These are phyloP conservation scores for Cheilosia vulpina DNA, from an alignment of 2,888 invertebrate genomes.

Conservation along the genomic window DNA sequence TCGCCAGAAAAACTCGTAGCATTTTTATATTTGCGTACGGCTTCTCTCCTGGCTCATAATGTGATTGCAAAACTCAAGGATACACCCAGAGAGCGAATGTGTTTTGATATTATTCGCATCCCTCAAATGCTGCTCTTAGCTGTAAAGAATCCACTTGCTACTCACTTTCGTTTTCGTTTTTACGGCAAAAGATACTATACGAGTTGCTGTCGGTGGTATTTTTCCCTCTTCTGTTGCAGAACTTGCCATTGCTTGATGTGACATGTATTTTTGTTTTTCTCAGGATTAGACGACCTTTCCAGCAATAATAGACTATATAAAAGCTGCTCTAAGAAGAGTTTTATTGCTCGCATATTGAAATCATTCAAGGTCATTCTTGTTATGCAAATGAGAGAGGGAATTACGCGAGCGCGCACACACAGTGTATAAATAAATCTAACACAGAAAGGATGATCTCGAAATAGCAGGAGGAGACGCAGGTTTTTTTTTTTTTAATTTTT, in stretches of 20 bases:
- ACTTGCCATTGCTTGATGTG: not conserved
- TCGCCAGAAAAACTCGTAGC: not conserved
- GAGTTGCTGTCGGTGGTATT: not conserved
- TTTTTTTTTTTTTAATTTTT: conserved; percentile 52
- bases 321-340: conserved; percentile 55
- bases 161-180: conserved; percentile 22
- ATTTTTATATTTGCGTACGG: conserved; percentile 20
- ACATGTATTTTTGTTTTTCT: conserved; percentile 11
- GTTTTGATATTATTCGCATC: conserved; percentile 31
- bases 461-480: not conserved
- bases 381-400: conserved; percentile 50
- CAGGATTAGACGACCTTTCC: conserved; percentile 16
- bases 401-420: conserved; percentile 11
- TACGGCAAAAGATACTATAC: conserved; percentile 2
- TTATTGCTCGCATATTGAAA: conserved; percentile 70
- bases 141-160: conserved; percentile 3
- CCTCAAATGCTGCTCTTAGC: conserved; percentile 20
- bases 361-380: conserved; percentile 47
- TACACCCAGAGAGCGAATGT: conserved; percentile 26
- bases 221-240: not conserved
- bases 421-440: conserved; percentile 23
- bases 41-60: conserved; percentile 30
- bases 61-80: conserved; percentile 50
- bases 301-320: conserved; percentile 52
- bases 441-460: conserved; percentile 8